Evolutionary conservation across 1,140 invertebrate genomes (phyloP).

Genomic region (Hyles euphorbiae): DNA sequence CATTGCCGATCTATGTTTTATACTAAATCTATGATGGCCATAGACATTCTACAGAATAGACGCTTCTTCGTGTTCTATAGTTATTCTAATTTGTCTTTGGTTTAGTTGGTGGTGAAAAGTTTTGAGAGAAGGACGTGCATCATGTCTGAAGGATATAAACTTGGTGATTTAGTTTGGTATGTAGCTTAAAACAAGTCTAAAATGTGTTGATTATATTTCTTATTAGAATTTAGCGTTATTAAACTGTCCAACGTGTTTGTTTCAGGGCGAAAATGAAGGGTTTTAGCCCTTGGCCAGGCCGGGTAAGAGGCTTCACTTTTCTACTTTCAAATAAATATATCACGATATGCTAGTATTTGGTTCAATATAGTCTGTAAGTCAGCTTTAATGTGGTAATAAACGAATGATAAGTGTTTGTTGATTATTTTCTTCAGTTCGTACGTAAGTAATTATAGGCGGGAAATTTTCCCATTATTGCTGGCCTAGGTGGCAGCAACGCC

Average conservation of each 20-base stretch:
- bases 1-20: no score
- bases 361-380: neutral
- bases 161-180: constrained; percentile 74
- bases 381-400: neutral
- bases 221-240: constrained; percentile 8
- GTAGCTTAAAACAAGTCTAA: constrained; percentile 36
- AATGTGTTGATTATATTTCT: constrained; percentile 8
- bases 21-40: no score
- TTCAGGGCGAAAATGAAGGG: constrained; percentile 97
- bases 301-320: constrained; percentile 81
- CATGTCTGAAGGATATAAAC: constrained; percentile 65
- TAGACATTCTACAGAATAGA: neutral
- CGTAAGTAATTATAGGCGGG: constrained; percentile 28
- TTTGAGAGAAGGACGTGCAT: constrained; percentile 34
- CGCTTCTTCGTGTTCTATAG: no score
- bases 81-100: constrained; percentile 39
- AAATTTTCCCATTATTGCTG: constrained; percentile 14
- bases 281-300: constrained; percentile 94
- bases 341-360: neutral
- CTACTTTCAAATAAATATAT: constrained; percentile 20
- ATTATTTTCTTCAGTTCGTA: constrained; percentile 9
- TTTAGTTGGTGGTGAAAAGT: constrained; percentile 66
- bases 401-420: constrained; percentile 10
- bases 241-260: constrained; percentile 60
- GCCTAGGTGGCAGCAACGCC: no score